Evolutionary conservation across 2,888 invertebrate genomes (phyloP).

Genomic region (Pristionchus maxplancki): DNA sequence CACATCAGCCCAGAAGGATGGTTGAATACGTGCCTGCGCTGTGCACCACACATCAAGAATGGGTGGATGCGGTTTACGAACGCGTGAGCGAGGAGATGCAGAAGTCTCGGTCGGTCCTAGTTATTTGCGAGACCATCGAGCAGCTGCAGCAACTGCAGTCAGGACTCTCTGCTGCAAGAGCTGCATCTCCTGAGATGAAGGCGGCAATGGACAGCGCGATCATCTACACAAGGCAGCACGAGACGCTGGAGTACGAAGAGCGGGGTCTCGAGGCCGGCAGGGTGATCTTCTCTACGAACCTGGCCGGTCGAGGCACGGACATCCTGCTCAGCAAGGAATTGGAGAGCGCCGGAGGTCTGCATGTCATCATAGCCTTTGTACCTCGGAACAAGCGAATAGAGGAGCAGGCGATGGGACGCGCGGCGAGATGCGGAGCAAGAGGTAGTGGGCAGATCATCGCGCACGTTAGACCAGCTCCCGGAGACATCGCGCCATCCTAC

Average conservation of each 20-base stretch:
- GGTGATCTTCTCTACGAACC: slow-evolving; percentile 78
- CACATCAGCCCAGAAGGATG: slow-evolving; percentile 51
- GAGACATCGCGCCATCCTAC: background rate
- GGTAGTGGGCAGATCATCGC: slow-evolving; percentile 67
- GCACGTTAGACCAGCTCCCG: background rate
- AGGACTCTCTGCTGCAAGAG: too few relatives aligned
- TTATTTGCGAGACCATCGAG: slow-evolving; percentile 71
- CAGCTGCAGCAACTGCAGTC: slow-evolving; percentile 62
- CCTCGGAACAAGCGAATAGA: slow-evolving; percentile 78
- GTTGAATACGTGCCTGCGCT: slow-evolving; percentile 53
- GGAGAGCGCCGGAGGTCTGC: slow-evolving; percentile 76
- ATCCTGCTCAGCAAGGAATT: slow-evolving; percentile 73
- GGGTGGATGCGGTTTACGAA: background rate
- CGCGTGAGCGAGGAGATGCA: slow-evolving; percentile 49
- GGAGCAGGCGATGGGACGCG: slow-evolving; percentile 78
- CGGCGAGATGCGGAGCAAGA: slow-evolving; percentile 77
- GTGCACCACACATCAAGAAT: background rate
- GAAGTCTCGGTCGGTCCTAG: slow-evolving; percentile 71
- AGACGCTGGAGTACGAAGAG: background rate
- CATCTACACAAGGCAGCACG: background rate
- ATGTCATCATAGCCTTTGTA: slow-evolving; percentile 78
- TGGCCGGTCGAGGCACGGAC: slow-evolving; percentile 79
- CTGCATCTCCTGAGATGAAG: background rate
- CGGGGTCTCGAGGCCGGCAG: background rate
- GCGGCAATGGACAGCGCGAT: background rate